Percentiles rank a stretch among this genome's conserved stretches.
These are phyloP conservation scores for Enteromius radiatus DNA, from an alignment of 2,797 vertebrate species.

Conservation along the genomic window DNA sequence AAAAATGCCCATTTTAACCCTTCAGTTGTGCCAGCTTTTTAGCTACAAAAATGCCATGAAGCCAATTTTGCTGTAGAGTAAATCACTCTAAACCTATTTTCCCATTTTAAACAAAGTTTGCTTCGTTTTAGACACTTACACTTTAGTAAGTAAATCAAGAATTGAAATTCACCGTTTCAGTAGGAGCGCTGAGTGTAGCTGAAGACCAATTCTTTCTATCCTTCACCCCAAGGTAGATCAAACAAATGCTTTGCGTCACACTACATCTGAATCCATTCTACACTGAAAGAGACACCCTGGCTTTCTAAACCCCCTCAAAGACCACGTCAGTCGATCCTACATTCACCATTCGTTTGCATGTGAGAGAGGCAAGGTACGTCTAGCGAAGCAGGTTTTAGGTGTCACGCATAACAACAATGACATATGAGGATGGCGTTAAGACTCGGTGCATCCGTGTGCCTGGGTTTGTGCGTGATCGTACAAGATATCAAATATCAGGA, in stretches of 20 bases:
- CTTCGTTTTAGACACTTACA: slow-evolving; percentile 5
- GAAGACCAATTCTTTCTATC: neutral
- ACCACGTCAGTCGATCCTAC: neutral
- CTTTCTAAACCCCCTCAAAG: slow-evolving; percentile 1
- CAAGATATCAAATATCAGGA: slow-evolving; percentile 16
- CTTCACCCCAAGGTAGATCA: slow-evolving; percentile 32
- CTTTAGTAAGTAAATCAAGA: slow-evolving; percentile 13
- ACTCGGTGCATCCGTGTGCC: slow-evolving; percentile 17
- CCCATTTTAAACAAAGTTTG: neutral
- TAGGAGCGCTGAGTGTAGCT: neutral
- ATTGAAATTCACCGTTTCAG: slow-evolving; percentile 25
- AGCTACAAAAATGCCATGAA: neutral
- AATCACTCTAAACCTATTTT: neutral
- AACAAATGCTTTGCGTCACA: slow-evolving; percentile 25
- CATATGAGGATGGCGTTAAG: neutral
- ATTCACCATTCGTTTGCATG: slow-evolving; percentile 11
- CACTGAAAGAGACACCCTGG: neutral
- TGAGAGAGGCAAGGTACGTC: slow-evolving; percentile 7
- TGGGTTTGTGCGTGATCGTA: slow-evolving; percentile 5
- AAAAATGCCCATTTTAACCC: slow-evolving; percentile 34
- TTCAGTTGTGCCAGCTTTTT: neutral
- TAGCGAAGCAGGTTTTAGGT: slow-evolving; percentile 43
- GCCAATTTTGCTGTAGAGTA: neutral
- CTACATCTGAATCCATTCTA: slow-evolving; percentile 29
- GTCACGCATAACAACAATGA: slow-evolving; percentile 25